phyloP scores from a whole-genome alignment of 1,140 invertebrate species.

The Thaumetopoea pityocampa region DNA sequence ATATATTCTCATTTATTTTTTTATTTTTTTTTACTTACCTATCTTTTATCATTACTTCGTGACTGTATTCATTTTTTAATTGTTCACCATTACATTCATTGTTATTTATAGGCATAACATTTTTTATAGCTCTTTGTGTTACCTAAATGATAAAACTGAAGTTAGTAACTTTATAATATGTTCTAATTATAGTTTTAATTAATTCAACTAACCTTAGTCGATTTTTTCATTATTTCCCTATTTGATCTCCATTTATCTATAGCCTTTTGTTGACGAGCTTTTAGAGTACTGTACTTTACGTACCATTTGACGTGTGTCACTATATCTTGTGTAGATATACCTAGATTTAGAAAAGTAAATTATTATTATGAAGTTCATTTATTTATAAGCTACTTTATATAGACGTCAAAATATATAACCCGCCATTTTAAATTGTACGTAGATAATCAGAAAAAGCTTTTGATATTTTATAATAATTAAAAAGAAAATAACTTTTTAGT shows the following conservation, averaged over 20 bases:
- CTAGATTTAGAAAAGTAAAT: conserved; percentile 23
- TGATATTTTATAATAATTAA: too few relatives aligned
- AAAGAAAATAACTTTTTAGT: background rate
- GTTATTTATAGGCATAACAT: too few relatives aligned
- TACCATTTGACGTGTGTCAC: conserved; percentile 67
- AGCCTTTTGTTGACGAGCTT: conserved; percentile 59
- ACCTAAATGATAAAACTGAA: too few relatives aligned
- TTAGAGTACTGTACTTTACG: conserved; percentile 54
- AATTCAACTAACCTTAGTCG: background rate
- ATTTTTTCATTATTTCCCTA: conserved; percentile 46
- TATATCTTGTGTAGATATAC: conserved; percentile 46
- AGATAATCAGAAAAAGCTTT: too few relatives aligned
- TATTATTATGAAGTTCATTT: background rate
- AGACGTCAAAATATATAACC: background rate
- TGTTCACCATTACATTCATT: too few relatives aligned
- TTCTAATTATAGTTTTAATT: background rate
- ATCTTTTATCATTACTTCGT: too few relatives aligned
- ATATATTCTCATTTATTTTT: too few relatives aligned
- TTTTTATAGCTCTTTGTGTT: too few relatives aligned
- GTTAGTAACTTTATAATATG: background rate
- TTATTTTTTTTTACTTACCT: too few relatives aligned
- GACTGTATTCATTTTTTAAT: too few relatives aligned
- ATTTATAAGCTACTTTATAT: background rate
- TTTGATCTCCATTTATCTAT: conserved; percentile 67
- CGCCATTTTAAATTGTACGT: too few relatives aligned